Conservation (phyloP, 1,140 invertebrate genomes). For the Drosophila neocordata region DNA sequence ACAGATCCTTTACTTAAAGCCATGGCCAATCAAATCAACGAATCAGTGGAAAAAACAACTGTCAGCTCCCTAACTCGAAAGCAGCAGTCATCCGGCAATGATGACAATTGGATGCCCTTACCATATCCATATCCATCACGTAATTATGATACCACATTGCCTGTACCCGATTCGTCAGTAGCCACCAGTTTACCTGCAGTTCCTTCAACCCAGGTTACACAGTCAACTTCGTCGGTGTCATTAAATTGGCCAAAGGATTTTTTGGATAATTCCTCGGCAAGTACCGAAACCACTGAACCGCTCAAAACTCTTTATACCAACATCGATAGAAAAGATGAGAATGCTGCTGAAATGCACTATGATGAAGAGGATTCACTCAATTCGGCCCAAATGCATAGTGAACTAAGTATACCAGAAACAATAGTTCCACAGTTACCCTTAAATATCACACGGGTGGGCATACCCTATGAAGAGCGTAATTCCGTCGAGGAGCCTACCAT, state of each 20-base stretch:
- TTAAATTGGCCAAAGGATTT: constrained; percentile 77
- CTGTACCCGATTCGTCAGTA: constrained; percentile 28
- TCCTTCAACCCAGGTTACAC: constrained; percentile 23
- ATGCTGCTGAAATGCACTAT: constrained; percentile 50
- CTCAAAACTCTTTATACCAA: neutral
- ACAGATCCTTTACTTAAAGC: constrained; percentile 44
- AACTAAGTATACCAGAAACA: constrained; percentile 62
- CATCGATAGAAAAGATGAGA: constrained; percentile 56
- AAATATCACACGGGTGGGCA: constrained; percentile 72
- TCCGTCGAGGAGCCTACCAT: constrained; percentile 70
- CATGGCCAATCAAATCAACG: constrained; percentile 65
- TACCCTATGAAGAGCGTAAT: constrained; percentile 70
- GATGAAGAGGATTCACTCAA: constrained; percentile 56
- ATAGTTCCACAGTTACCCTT: constrained; percentile 48
- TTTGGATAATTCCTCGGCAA: constrained; percentile 43
- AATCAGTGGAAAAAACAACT: constrained; percentile 61
- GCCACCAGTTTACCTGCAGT: constrained; percentile 22
- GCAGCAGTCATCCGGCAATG: constrained; percentile 23
- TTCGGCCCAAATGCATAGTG: constrained; percentile 63
- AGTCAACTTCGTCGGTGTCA: constrained; percentile 44
- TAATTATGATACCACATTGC: constrained; percentile 54
- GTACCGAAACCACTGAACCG: constrained; percentile 33
- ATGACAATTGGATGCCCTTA: constrained; percentile 68
- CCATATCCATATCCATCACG: constrained; percentile 57
- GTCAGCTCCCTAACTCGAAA: neutral